phyloP scores from a whole-genome alignment of 2,888 invertebrate genomes.

The Hyalella azteca region DNA sequence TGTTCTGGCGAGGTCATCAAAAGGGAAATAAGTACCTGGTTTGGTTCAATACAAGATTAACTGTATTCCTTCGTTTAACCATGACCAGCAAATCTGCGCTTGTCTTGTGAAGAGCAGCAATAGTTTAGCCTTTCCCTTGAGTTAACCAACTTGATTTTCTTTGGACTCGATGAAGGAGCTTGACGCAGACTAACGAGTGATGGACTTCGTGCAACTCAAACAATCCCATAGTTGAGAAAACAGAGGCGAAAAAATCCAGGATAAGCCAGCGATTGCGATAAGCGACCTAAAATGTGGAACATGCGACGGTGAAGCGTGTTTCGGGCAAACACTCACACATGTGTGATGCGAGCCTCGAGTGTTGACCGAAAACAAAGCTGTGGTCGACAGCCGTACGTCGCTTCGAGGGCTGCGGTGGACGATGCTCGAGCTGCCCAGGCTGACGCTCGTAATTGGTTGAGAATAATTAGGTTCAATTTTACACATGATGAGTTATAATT shows the following conservation, averaged over 20 bases:
- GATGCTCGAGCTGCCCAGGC: not conserved
- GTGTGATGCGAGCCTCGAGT: slow-evolving; percentile 12
- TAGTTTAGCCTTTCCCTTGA: no score
- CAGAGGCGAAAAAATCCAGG: slow-evolving; percentile 7
- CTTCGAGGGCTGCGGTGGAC: slow-evolving; percentile 8
- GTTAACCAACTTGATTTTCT: slow-evolving; percentile 3
- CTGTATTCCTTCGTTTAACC: no score
- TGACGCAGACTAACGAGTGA: not conserved
- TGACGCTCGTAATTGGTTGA: no score
- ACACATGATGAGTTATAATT: no score
- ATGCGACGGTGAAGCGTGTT: slow-evolving; percentile 30
- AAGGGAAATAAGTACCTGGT: no score
- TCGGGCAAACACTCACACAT: slow-evolving; percentile 21
- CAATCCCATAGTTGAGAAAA: slow-evolving; percentile 21
- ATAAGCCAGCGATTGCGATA: slow-evolving; percentile 19
- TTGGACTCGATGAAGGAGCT: not conserved
- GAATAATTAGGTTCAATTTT: no score
- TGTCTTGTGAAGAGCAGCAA: no score
- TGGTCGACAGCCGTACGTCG: slow-evolving; percentile 31
- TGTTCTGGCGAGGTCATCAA: no score
- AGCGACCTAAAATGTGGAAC: slow-evolving; percentile 35
- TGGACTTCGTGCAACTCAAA: slow-evolving; percentile 13
- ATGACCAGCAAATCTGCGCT: no score
- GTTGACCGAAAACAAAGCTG: slow-evolving; percentile 19
- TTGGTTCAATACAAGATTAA: no score